Evolutionary conservation across 2,797 vertebrate species (phyloP).

Genomic region (Poliocrania exsul): DNA sequence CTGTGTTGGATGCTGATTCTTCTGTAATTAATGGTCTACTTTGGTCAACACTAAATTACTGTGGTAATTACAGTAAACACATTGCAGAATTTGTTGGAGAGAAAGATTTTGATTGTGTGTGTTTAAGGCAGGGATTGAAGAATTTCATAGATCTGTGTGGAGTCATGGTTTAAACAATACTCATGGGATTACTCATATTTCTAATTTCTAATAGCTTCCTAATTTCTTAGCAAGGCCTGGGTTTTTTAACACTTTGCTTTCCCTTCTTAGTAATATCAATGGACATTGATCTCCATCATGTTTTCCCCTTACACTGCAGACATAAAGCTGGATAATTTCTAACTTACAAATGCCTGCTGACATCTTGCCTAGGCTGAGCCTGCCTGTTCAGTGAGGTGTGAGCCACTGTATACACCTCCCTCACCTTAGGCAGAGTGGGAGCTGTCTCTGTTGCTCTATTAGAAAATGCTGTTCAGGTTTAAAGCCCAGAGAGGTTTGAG

Average conservation of each 20-base stretch:
- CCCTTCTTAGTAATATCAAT: not conserved
- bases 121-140: not conserved
- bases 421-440: not conserved
- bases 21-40: slow-evolving; percentile 41
- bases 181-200: not conserved
- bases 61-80: slow-evolving; percentile 28
- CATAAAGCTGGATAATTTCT: not conserved
- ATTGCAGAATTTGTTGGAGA: slow-evolving; percentile 1
- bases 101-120: slow-evolving; percentile 8
- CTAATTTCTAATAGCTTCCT: not conserved
- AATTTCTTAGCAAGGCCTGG: not conserved
- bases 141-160: not conserved
- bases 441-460: not conserved
- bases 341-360: not conserved
- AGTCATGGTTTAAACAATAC: not conserved
- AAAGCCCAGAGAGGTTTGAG: not conserved
- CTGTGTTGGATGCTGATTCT: slow-evolving; percentile 36
- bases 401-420: not conserved
- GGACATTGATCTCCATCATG: not conserved
- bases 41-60: slow-evolving; percentile 30
- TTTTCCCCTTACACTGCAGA: not conserved
- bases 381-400: not conserved
- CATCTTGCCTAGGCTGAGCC: not conserved
- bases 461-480: not conserved
- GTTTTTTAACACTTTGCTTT: not conserved